A percentile compares a stretch with the other conserved stretches of the same genome.
Conservation (phyloP, 2,797 vertebrate species). For the Arctocebus calabarensis region DNA sequence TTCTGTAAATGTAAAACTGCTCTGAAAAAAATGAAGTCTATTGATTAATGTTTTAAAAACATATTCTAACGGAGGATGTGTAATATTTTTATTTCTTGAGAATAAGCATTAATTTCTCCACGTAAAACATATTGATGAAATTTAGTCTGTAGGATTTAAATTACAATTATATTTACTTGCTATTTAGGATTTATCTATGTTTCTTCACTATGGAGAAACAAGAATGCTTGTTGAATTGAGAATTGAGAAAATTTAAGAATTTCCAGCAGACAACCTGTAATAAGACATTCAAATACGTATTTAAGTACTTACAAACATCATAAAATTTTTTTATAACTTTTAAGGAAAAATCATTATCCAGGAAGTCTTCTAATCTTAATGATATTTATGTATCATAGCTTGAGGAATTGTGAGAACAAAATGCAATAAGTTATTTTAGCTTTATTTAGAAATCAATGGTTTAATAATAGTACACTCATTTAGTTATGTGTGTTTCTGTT, state of each 20-base stretch:
- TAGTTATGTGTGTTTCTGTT: neutral
- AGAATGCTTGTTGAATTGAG: neutral
- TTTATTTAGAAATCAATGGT: conserved; percentile 14
- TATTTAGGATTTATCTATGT: neutral
- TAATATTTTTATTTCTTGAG: neutral
- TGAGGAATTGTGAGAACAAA: neutral
- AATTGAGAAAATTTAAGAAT: conserved; percentile 19
- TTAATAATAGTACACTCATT: neutral
- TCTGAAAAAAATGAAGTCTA: neutral
- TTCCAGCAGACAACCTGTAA: neutral
- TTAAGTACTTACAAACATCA: conserved; percentile 13
- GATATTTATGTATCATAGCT: neutral
- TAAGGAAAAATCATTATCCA: conserved; percentile 41
- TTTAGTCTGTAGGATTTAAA: neutral
- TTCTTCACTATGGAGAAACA: neutral
- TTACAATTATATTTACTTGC: neutral
- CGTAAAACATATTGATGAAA: neutral
- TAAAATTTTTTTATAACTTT: conserved; percentile 20
- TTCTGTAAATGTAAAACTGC: neutral
- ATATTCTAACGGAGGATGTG: neutral
- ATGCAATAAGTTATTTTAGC: conserved; percentile 14
- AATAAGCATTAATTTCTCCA: neutral
- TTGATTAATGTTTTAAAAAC: neutral
- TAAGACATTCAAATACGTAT: neutral
- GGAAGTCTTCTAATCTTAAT: neutral